Conservation (phyloP, 2,797 vertebrate genomes). For the Coreius guichenoti region DNA sequence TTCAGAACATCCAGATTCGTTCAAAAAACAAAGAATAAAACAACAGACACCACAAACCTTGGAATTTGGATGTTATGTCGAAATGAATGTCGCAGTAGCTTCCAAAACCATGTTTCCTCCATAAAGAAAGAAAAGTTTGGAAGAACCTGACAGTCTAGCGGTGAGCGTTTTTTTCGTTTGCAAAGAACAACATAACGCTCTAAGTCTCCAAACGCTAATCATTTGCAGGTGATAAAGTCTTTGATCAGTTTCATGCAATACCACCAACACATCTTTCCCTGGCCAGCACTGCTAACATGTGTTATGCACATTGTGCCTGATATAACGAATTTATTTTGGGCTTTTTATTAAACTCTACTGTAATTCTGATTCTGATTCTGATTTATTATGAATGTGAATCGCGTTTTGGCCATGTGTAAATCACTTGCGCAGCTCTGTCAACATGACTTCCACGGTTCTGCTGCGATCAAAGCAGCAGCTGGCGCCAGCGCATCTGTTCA, state of each 20-base stretch:
- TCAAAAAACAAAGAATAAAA: slow-evolving; percentile 31
- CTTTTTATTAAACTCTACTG: not conserved
- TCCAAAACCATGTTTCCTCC: slow-evolving; percentile 69
- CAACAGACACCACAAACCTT: slow-evolving; percentile 66
- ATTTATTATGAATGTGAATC: not conserved
- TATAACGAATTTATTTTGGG: not conserved
- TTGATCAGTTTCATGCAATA: slow-evolving; percentile 36
- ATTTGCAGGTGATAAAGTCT: slow-evolving; percentile 30
- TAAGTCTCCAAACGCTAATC: slow-evolving; percentile 11
- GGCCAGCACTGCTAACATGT: slow-evolving; percentile 13
- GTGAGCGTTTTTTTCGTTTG: not conserved
- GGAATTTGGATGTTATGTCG: slow-evolving; percentile 69
- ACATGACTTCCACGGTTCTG: not conserved
- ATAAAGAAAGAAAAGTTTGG: slow-evolving; percentile 38
- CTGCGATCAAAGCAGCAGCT: slow-evolving; percentile 14
- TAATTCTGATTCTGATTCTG: slow-evolving; percentile 11
- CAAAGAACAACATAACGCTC: not conserved
- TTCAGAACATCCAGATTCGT: not conserved
- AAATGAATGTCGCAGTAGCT: slow-evolving; percentile 66
- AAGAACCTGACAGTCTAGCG: not conserved
- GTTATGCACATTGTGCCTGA: slow-evolving; percentile 30
- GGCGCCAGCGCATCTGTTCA: not conserved
- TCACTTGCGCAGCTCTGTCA: not conserved
- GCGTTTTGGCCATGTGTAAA: not conserved
- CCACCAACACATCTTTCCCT: slow-evolving; percentile 23